Evolutionary conservation across 2,113 vertebrate genomes (phyloP).

Genomic region (Emydocephalus ijimae): DNA sequence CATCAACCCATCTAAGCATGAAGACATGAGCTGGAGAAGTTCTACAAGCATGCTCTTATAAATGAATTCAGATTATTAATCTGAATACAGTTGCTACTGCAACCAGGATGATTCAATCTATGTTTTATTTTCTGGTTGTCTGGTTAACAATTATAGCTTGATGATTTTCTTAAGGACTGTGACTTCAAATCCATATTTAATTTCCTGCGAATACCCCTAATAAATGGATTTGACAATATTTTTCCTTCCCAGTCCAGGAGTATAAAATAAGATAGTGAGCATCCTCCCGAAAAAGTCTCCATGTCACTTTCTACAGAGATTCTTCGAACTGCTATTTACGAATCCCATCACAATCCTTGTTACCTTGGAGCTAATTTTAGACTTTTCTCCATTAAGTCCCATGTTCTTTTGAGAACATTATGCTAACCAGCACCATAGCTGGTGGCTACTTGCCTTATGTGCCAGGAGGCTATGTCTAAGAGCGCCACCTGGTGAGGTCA

Average conservation of each 20-base stretch:
- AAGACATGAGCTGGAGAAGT: background rate
- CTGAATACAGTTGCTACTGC: background rate
- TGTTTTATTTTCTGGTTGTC: background rate
- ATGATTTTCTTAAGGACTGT: background rate
- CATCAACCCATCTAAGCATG: background rate
- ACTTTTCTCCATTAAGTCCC: background rate
- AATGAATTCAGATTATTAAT: background rate
- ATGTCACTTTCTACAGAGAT: background rate
- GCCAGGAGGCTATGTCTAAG: background rate
- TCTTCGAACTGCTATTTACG: background rate
- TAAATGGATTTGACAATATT: background rate
- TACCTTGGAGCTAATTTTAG: background rate
- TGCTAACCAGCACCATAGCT: background rate
- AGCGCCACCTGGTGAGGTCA: constrained; percentile 6
- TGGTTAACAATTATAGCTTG: background rate
- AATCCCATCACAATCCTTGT: background rate
- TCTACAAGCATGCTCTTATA: background rate
- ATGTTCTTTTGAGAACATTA: background rate
- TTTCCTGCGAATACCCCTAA: background rate
- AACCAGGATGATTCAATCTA: background rate
- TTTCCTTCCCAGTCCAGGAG: background rate
- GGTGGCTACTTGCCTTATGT: background rate
- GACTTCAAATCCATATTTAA: background rate
- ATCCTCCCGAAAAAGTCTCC: background rate
- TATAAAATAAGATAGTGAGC: background rate